These are phyloP conservation scores for Oppia nitens DNA, from an alignment of 1,140 invertebrate genomes.

Conservation along the genomic window DNA sequence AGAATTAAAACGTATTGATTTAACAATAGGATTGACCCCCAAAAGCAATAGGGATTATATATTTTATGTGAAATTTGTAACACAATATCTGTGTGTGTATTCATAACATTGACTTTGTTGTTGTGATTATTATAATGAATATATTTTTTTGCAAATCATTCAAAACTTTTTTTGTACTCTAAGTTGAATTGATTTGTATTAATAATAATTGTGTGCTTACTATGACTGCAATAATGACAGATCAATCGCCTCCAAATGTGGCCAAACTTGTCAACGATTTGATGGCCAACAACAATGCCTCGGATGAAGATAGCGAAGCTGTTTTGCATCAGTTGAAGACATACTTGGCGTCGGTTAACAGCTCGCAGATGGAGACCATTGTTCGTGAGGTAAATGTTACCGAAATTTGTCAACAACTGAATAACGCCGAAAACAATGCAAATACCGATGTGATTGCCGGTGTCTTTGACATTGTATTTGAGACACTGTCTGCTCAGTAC, in stretches of 20 bases:
- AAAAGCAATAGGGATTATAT: too few relatives aligned
- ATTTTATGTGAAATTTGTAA: too few relatives aligned
- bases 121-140: too few relatives aligned
- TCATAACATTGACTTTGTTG: too few relatives aligned
- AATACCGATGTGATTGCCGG: not conserved
- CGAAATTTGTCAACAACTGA: constrained; percentile 1
- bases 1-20: too few relatives aligned
- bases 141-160: too few relatives aligned
- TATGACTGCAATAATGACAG: not conserved
- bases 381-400: not conserved
- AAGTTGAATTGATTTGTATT: too few relatives aligned
- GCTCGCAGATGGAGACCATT: not conserved
- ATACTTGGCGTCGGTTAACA: not conserved
- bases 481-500: not conserved
- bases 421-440: not conserved
- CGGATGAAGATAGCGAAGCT: not conserved
- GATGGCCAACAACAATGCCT: not conserved
- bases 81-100: too few relatives aligned
- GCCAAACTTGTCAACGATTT: not conserved
- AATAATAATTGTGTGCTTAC: too few relatives aligned
- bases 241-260: not conserved
- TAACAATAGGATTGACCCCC: too few relatives aligned
- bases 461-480: constrained; percentile 5
- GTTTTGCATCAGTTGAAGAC: not conserved
- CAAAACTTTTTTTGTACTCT: too few relatives aligned